These are phyloP conservation scores for Mionectes macconnelli DNA, from an alignment of 2,113 vertebrate genomes.

Conservation along the genomic window DNA sequence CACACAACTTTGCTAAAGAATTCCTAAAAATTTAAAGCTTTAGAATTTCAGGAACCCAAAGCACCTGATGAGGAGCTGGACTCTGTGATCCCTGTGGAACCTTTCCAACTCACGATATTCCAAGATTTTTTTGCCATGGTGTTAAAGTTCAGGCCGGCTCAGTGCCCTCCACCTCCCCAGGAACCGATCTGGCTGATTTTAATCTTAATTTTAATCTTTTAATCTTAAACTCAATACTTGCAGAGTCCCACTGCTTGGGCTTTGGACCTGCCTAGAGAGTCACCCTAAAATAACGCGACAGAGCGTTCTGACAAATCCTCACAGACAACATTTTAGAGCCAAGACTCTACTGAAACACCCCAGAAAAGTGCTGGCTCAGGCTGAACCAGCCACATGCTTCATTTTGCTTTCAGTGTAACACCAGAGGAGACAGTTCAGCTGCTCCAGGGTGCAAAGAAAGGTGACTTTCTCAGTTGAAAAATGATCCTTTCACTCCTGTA, in stretches of 20 bases:
- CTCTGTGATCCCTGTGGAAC: not conserved
- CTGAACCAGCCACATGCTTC: not conserved
- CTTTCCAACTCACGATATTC: not conserved
- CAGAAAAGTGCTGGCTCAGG: not conserved
- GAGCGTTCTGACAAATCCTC: not conserved
- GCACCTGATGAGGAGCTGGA: fast-evolving
- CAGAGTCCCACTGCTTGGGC: not conserved
- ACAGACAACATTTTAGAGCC: not conserved
- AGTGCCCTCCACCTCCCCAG: not conserved
- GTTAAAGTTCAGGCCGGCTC: not conserved
- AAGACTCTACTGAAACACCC: not conserved
- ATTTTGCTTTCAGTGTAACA: not conserved
- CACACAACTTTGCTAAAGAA: not conserved
- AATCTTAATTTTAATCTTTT: not conserved
- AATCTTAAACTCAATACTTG: not conserved
- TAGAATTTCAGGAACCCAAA: not conserved
- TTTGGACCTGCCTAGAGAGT: not conserved
- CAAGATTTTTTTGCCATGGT: not conserved
- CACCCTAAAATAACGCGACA: not conserved
- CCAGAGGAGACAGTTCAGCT: not conserved
- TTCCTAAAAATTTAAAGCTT: not conserved
- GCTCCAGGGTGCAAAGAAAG: not conserved
- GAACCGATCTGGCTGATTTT: not conserved
- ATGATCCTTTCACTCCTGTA: not conserved
- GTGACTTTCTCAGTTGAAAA: not conserved